A percentile compares a stretch with the other conserved stretches of the same genome.
Conservation (phyloP, 1,140 invertebrate species). For the Diachasma alloeum region DNA sequence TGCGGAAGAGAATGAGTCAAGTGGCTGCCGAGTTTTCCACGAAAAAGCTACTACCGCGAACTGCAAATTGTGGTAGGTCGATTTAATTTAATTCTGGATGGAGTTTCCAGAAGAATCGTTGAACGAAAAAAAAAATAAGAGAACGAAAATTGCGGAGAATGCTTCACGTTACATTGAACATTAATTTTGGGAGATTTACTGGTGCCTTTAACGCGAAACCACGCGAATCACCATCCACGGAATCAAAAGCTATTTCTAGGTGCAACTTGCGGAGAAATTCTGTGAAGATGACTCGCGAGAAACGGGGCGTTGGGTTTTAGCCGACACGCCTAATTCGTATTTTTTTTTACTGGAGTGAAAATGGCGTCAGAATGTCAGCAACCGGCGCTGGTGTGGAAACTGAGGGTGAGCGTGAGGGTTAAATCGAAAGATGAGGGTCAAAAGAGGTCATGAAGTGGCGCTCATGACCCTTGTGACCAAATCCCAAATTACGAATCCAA, state of each 20-base stretch:
- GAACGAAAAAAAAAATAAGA: not conserved
- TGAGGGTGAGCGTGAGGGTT: no score
- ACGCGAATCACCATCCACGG: slow-evolving; percentile 6
- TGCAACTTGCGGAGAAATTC: not conserved
- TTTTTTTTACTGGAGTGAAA: not conserved
- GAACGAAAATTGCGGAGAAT: not conserved
- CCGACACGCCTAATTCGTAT: slow-evolving; percentile 7
- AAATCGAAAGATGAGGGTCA: no score
- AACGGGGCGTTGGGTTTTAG: not conserved
- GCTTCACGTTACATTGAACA: slow-evolving; percentile 19
- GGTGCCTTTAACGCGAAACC: not conserved
- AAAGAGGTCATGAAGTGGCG: no score
- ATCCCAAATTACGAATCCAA: no score
- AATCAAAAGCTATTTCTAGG: slow-evolving; percentile 24
- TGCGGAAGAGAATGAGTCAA: slow-evolving; percentile 2
- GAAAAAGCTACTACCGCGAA: not conserved
- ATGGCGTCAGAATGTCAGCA: not conserved
- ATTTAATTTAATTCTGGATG: not conserved
- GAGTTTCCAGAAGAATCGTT: not conserved
- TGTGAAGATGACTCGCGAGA: not conserved
- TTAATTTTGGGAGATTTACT: slow-evolving; percentile 17
- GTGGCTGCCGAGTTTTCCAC: not conserved
- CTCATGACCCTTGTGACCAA: no score
- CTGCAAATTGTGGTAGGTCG: not conserved
- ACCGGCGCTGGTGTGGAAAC: no score